These are phyloP conservation scores for Arge pagana DNA, from an alignment of 2,888 invertebrate species.

Conservation along the genomic window DNA sequence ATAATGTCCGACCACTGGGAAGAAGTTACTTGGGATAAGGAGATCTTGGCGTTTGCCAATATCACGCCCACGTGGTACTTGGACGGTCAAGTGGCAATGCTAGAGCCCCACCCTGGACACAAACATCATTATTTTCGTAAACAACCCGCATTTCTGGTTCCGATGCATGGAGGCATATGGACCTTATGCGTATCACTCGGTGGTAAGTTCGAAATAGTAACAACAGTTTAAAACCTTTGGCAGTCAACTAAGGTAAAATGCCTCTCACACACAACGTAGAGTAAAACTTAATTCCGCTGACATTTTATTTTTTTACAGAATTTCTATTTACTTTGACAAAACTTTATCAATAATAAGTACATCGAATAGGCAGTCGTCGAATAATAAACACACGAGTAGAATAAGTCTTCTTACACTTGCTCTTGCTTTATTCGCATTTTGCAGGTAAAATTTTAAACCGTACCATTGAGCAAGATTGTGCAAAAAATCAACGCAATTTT, in stretches of 20 bases:
- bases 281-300: too few relatives aligned
- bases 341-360: too few relatives aligned
- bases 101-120: conserved; percentile 44
- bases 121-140: conserved; percentile 33
- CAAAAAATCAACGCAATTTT: too few relatives aligned
- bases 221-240: background rate
- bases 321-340: too few relatives aligned
- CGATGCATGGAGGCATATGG: conserved; percentile 92
- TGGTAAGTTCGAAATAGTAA: conserved; percentile 62
- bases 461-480: too few relatives aligned
- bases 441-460: too few relatives aligned
- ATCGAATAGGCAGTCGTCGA: too few relatives aligned
- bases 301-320: too few relatives aligned
- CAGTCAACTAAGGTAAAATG: conserved; percentile 14
- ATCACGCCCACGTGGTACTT: conserved; percentile 73
- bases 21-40: conserved; percentile 79
- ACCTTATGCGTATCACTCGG: conserved; percentile 82
- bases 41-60: conserved; percentile 65
- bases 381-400: too few relatives aligned
- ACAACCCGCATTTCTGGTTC: conserved; percentile 72
- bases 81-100: conserved; percentile 74
- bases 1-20: conserved; percentile 94
- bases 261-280: conserved; percentile 26
- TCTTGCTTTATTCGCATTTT: too few relatives aligned
- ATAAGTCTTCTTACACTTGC: too few relatives aligned